Evolutionary conservation across 2,113 vertebrate species (phyloP).

Genomic region (Urocitellus parryii): DNA sequence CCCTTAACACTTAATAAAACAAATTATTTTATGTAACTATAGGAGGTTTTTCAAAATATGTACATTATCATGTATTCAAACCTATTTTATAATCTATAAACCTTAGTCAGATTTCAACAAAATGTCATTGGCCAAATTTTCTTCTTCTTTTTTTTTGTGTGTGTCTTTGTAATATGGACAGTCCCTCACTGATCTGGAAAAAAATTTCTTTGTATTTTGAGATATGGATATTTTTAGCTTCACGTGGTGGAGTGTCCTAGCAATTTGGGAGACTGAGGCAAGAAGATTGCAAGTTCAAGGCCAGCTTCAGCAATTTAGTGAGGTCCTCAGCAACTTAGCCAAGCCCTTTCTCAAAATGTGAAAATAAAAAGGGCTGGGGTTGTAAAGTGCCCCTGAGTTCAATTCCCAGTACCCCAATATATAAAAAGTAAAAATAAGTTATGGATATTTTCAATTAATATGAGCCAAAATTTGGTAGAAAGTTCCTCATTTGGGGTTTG

Average conservation of each 20-base stretch:
- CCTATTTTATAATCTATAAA: background rate
- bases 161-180: background rate
- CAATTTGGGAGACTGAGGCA: too few relatives aligned
- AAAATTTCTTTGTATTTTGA: background rate
- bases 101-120: background rate
- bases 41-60: background rate
- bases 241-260: too few relatives aligned
- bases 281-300: too few relatives aligned
- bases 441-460: background rate
- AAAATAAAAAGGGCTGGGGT: too few relatives aligned
- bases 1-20: background rate
- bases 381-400: too few relatives aligned
- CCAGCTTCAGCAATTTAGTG: too few relatives aligned
- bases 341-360: too few relatives aligned
- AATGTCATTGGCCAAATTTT: background rate
- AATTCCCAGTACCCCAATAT: too few relatives aligned
- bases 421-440: background rate
- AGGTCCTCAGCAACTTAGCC: too few relatives aligned
- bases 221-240: background rate
- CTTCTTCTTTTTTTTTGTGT: background rate
- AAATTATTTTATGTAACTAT: background rate
- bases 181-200: background rate
- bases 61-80: background rate
- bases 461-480: background rate
- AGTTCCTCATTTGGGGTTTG: background rate